A percentile compares a stretch with the other conserved stretches of the same genome.
phyloP scores from a whole-genome alignment of 2,797 vertebrate species.

The Enteromius afrohamiltoni region DNA sequence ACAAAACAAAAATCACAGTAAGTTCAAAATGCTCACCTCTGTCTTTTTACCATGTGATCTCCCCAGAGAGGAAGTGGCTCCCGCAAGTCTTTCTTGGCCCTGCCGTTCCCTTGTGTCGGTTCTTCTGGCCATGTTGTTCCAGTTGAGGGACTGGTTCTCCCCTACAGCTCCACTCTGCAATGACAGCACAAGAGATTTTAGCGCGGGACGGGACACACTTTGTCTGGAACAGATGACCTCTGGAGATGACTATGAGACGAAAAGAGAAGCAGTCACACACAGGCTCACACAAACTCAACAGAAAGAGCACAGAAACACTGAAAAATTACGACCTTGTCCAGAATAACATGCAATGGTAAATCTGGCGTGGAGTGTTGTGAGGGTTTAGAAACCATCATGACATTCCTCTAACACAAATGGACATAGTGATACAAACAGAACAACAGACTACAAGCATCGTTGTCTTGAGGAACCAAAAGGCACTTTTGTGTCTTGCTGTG shows the following conservation, averaged over 20 bases:
- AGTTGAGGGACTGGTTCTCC: slow-evolving; percentile 58
- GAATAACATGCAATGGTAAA: slow-evolving; percentile 63
- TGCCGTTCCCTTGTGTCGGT: slow-evolving; percentile 62
- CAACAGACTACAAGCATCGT: slow-evolving; percentile 66
- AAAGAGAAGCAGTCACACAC: slow-evolving; percentile 69
- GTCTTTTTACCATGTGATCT: slow-evolving; percentile 66
- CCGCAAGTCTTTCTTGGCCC: slow-evolving; percentile 60
- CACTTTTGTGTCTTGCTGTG: slow-evolving; percentile 75
- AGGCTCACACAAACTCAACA: slow-evolving; percentile 63
- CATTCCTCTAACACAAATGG: slow-evolving; percentile 68
- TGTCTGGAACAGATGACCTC: slow-evolving; percentile 65
- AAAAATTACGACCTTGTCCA: slow-evolving; percentile 67
- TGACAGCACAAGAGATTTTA: slow-evolving; percentile 74
- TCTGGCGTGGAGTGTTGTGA: slow-evolving; percentile 70
- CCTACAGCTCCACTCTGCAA: slow-evolving; percentile 71
- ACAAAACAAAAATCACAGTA: background rate
- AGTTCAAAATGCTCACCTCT: slow-evolving; percentile 67
- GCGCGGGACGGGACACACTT: slow-evolving; percentile 51
- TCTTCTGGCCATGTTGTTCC: slow-evolving; percentile 57
- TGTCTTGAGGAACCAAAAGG: slow-evolving; percentile 74
- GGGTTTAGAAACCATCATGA: slow-evolving; percentile 68
- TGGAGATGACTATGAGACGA: slow-evolving; percentile 65
- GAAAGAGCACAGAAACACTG: background rate
- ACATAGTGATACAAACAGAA: slow-evolving; percentile 72
- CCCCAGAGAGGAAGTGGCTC: slow-evolving; percentile 59